A percentile compares a stretch with the other conserved stretches of the same genome.
Conservation (phyloP, 2,888 invertebrate species). For the Erpobdella octoculata region DNA sequence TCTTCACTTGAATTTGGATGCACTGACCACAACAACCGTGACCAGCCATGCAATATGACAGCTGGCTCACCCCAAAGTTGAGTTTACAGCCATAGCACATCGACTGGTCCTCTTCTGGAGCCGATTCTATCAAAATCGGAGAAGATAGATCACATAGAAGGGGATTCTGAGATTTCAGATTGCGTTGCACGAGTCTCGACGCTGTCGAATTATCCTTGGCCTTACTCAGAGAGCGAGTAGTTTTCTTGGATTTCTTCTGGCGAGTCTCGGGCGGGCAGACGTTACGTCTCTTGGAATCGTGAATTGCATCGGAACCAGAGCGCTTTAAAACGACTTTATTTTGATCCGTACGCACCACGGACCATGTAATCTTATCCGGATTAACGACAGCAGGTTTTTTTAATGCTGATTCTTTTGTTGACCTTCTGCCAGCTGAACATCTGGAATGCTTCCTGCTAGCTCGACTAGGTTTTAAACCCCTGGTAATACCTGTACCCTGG, state of each 20-base stretch:
- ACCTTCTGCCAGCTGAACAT: not conserved
- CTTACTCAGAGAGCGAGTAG: not conserved
- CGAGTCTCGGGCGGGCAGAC: not conserved
- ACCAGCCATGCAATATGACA: slow-evolving; percentile 42
- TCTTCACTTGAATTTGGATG: slow-evolving; percentile 44
- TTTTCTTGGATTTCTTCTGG: slow-evolving; percentile 10
- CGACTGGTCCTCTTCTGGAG: slow-evolving; percentile 10
- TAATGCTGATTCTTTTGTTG: not conserved
- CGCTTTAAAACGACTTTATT: slow-evolving; percentile 28
- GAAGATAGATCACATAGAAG: not conserved
- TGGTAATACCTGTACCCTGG: not conserved
- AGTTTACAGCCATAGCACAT: slow-evolving; percentile 28
- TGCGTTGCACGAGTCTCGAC: too few species aligned
- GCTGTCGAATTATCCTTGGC: not conserved
- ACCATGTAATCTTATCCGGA: not conserved
- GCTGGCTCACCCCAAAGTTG: slow-evolving; percentile 1
- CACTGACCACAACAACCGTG: slow-evolving; percentile 44
- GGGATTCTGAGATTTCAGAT: not conserved
- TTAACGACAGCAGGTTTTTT: too few species aligned
- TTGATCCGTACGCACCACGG: slow-evolving; percentile 6
- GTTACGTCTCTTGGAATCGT: not conserved
- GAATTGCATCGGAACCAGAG: not conserved
- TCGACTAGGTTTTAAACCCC: not conserved
- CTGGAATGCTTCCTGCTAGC: not conserved
- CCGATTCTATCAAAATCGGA: not conserved